Base-by-base conservation (phyloP, 2,113 vertebrate genomes). In the Trogon melanurus region DNA sequence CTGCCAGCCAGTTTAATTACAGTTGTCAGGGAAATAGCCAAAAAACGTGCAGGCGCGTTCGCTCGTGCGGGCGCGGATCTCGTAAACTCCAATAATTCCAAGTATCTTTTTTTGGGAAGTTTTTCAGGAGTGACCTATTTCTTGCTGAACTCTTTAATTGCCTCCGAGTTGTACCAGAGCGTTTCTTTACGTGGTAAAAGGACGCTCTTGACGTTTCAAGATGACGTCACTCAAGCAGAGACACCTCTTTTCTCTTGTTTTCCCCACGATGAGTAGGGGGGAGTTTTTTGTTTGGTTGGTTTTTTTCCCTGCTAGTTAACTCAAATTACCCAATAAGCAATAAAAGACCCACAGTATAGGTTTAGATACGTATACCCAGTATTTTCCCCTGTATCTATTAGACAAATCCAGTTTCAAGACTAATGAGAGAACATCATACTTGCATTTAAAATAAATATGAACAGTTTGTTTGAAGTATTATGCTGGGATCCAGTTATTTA, bases 1-100 rank as follows among this genome's bases (percentile, higher is more conserved):
- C 53, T 91, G 96, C 93, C 95, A 97, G 26, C 48, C 78, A 9
- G 45, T 91, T 91, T 58, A 72, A 60, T 86, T 94, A 56, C 89
- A 78, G 91, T 90, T 96, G 93, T 85, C 94, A 92, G 90, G 82
- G 95, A 84, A 93, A 81, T 61, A 84, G 92, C 85, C 92, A 84
- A 83, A 96, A 79, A 70, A 72, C 45, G 38, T 41, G 11, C 84
- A n/a, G 53, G 87, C 18, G 3, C 2, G 9, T 60, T 87, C 27
- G 78, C 66, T 58, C 5, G 32, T 67, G 69, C 72, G 3, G 29
- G 10, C 11, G 2, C 16, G 2, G 56, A 32, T 79, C 88, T 76
- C 20, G 38, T 27, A 12, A 81, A 71, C 69, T n/a, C 22, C 0
- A 56, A 2, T 5, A 7, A 17, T 32, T 91, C 78, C 6, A 1